phyloP scores from a whole-genome alignment of 2,113 vertebrate genomes.

The Coracopsis vasa region DNA sequence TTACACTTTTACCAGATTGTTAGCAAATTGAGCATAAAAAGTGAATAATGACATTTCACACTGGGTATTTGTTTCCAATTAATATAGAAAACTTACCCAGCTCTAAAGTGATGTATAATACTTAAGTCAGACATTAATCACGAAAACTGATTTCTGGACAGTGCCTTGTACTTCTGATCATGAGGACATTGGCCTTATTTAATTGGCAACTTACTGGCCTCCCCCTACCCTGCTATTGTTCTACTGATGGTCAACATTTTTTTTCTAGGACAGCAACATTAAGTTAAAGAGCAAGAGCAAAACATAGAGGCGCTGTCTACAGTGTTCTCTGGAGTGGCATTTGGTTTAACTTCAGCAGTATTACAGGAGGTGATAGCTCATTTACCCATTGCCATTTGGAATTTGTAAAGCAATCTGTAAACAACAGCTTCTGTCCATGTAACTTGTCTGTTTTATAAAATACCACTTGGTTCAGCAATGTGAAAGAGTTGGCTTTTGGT shows the following conservation, averaged over 20 bases:
- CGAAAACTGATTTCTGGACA: background rate
- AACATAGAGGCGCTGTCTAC: background rate
- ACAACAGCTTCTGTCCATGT: background rate
- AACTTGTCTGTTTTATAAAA: constrained; percentile 1
- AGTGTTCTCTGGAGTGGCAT: background rate
- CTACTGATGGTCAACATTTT: background rate
- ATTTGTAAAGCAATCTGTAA: constrained; percentile 69
- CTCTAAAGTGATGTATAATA: background rate
- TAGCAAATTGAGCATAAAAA: constrained; percentile 41
- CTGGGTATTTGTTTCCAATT: background rate
- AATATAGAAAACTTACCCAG: background rate
- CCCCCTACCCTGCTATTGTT: background rate
- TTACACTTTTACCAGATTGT: constrained; percentile 6
- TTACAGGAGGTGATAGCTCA: constrained; percentile 53
- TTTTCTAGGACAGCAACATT: background rate
- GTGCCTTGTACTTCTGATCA: background rate
- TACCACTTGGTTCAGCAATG: background rate
- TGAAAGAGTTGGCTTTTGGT: background rate
- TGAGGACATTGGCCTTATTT: background rate
- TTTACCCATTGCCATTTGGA: constrained; percentile 62
- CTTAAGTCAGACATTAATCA: background rate
- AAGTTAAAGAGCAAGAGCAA: constrained; percentile 18
- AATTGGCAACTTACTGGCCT: background rate
- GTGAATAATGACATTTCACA: constrained; percentile 35
- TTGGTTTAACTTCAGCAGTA: constrained; percentile 35